phyloP scores from a whole-genome alignment of 2,888 invertebrate species.

The Geophilus truncorum region DNA sequence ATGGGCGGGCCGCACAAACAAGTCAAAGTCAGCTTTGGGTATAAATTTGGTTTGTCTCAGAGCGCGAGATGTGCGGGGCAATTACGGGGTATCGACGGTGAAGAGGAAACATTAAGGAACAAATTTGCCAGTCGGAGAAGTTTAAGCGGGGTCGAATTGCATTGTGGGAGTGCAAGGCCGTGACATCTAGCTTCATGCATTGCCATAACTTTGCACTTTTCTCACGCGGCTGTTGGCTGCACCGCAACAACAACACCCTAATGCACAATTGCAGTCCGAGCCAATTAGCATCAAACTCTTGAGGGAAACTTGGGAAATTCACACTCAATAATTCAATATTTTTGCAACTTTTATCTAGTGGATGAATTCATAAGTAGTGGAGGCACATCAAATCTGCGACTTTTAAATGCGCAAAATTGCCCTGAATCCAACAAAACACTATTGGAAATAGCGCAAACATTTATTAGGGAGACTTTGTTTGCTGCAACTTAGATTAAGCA shows the following conservation, averaged over 20 bases:
- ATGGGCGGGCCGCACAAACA: neutral
- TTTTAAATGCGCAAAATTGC: too few species aligned
- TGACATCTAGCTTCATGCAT: neutral
- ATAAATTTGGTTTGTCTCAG: neutral
- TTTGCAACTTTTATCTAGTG: too few species aligned
- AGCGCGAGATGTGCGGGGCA: neutral
- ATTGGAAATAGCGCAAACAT: too few species aligned
- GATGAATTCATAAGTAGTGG: too few species aligned
- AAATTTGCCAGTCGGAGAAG: neutral
- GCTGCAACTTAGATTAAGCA: too few species aligned
- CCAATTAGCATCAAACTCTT: neutral
- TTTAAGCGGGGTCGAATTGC: neutral
- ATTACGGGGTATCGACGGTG: neutral
- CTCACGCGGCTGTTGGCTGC: neutral
- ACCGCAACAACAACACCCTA: constrained; percentile 15
- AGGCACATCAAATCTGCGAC: too few species aligned
- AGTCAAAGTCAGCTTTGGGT: neutral
- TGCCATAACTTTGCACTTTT: constrained; percentile 18
- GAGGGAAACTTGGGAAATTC: neutral
- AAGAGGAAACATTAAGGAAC: constrained; percentile 4
- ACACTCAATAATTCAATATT: constrained; percentile 5
- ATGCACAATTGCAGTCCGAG: constrained; percentile 11
- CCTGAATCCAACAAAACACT: too few species aligned
- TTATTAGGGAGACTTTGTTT: too few species aligned
- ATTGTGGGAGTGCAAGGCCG: neutral